phyloP scores from a whole-genome alignment of 37 sponge, comb jelly and placozoan genomes.

The Cliona cf. orientalis region DNA sequence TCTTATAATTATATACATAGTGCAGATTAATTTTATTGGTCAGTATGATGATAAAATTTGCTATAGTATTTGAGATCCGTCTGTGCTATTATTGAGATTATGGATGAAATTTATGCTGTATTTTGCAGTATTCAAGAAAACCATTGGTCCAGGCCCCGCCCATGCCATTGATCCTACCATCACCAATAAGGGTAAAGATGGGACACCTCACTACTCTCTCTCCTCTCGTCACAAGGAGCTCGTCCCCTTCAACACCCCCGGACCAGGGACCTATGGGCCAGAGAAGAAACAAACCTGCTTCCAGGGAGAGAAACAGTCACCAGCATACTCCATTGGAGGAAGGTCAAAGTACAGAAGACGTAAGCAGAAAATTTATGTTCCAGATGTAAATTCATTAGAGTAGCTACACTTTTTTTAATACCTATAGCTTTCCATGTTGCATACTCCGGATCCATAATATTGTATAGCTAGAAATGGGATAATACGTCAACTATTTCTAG shows the following conservation, averaged over 20 bases:
- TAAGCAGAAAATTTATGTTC: conserved; percentile 30
- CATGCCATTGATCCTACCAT: conserved; percentile 84
- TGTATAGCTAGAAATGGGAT: no score
- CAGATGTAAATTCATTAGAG: not conserved
- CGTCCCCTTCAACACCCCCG: conserved; percentile 88
- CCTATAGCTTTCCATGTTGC: not conserved
- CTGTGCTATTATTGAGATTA: no score
- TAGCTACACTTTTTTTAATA: not conserved
- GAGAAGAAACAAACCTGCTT: conserved; percentile 70
- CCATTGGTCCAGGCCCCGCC: conserved; percentile 88
- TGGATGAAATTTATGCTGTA: no score
- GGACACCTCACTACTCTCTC: conserved; percentile 87
- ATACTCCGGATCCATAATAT: not conserved
- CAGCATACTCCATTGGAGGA: conserved; percentile 89
- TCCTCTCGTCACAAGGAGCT: conserved; percentile 84
- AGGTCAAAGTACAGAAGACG: conserved; percentile 88
- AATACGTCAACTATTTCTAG: no score
- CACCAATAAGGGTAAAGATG: conserved; percentile 82
- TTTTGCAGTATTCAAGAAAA: conserved; percentile 79
- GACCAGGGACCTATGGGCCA: conserved; percentile 85
- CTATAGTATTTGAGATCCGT: not conserved
- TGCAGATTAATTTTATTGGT: not conserved
- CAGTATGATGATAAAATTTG: no score
- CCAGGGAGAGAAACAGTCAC: conserved; percentile 80
- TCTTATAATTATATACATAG: not conserved